Conservation (phyloP, 2,797 vertebrate species). For the Aphelocoma californica region DNA sequence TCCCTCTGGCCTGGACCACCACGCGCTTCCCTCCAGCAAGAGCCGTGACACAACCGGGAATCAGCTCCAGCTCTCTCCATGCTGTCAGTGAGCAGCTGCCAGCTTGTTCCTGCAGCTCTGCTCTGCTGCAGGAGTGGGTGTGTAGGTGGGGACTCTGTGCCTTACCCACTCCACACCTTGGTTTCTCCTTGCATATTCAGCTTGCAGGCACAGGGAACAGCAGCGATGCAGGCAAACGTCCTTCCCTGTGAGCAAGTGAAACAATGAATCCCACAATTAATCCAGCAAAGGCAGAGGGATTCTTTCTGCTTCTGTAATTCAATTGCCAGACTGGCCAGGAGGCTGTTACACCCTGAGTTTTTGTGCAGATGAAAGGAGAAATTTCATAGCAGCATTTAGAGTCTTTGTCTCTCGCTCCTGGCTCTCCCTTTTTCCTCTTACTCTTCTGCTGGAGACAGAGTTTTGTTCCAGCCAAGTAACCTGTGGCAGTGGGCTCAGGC, state of each 20-base stretch:
- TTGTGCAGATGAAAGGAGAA: not conserved
- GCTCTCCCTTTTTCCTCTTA: not conserved
- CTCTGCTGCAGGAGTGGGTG: not conserved
- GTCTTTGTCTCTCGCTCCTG: not conserved
- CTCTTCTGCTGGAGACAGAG: not conserved
- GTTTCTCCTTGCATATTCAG: not conserved
- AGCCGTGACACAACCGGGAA: not conserved
- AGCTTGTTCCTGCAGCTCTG: not conserved
- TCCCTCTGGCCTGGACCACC: not conserved
- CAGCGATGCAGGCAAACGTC: not conserved
- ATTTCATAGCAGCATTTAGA: not conserved
- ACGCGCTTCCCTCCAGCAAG: not conserved
- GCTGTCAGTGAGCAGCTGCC: not conserved
- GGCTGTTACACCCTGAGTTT: not conserved
- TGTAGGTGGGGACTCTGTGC: not conserved
- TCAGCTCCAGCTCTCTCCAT: not conserved
- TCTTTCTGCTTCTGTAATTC: not conserved
- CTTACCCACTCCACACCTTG: not conserved
- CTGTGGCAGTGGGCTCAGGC: not conserved
- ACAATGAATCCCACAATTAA: fast-evolving
- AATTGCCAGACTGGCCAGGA: not conserved
- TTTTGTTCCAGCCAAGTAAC: not conserved
- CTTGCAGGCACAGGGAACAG: not conserved
- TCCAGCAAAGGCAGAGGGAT: not conserved
- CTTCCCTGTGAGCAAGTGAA: not conserved